A percentile compares a stretch with the other conserved stretches of the same genome.
Conservation (phyloP, 2,797 vertebrate species). For the Alosa sapidissima region DNA sequence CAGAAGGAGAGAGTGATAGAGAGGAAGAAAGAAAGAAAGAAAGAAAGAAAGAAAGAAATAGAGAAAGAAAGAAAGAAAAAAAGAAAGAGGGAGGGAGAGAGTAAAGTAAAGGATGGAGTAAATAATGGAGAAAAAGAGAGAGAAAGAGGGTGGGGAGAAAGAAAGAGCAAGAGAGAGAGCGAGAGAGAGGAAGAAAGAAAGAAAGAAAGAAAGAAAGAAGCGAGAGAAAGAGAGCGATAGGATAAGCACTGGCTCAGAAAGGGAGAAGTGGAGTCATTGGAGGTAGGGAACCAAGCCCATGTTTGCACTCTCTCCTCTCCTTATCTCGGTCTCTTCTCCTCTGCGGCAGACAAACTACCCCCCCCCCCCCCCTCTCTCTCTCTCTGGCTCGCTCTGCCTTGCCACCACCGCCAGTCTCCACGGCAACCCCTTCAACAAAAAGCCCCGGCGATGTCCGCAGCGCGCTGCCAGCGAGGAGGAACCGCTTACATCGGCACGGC, state of each 20-base stretch:
- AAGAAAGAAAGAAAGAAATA: no score
- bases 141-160: not conserved
- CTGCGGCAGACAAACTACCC: conserved; percentile 51
- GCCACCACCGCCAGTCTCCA: conserved; percentile 78
- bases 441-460: conserved; percentile 78
- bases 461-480: conserved; percentile 70
- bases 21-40: not conserved
- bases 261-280: conserved; percentile 55
- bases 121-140: not conserved
- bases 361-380: conserved; percentile 28
- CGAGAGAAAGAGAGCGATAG: conserved; percentile 32
- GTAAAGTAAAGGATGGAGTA: not conserved
- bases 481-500: conserved; percentile 60
- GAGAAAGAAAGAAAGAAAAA: not conserved
- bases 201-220: not conserved
- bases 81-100: not conserved
- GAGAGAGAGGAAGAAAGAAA: conserved; percentile 4
- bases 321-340: conserved; percentile 42
- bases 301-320: conserved; percentile 56
- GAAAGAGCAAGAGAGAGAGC: not conserved
- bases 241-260: conserved; percentile 40
- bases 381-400: conserved; percentile 61
- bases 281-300: conserved; percentile 59
- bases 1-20: not conserved
- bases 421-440: conserved; percentile 95